A percentile compares a stretch with the other conserved stretches of the same genome.
phyloP scores from a whole-genome alignment of 2,888 invertebrate species.

The Smittia sp. region DNA sequence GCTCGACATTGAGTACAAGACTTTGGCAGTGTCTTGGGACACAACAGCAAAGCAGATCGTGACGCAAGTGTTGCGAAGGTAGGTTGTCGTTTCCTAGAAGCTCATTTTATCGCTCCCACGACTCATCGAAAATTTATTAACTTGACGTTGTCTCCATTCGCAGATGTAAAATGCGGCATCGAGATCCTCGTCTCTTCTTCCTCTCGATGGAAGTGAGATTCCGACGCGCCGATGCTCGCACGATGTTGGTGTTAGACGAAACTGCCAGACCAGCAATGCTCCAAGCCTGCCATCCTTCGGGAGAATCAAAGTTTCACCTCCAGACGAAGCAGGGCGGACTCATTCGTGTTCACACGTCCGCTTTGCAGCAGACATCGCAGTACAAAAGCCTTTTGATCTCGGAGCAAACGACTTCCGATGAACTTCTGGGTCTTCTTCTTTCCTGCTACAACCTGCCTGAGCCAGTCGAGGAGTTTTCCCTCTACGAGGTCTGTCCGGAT shows the following conservation, averaged over 20 bases:
- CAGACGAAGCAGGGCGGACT: constrained; percentile 87
- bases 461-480: constrained; percentile 79
- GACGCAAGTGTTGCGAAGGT: constrained; percentile 78
- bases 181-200: constrained; percentile 89
- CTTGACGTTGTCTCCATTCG: not conserved
- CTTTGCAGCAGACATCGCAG: constrained; percentile 85
- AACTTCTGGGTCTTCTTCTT: constrained; percentile 77
- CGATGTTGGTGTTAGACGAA: constrained; percentile 79
- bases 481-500: constrained; percentile 80
- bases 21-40: constrained; percentile 82
- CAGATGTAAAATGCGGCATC: constrained; percentile 76
- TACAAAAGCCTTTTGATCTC: constrained; percentile 89
- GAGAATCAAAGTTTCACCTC: constrained; percentile 87
- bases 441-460: constrained; percentile 82
- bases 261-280: constrained; percentile 86
- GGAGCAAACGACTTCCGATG: constrained; percentile 84
- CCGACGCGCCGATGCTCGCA: constrained; percentile 76
- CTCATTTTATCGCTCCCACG: not conserved
- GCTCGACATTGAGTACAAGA: constrained; percentile 95
- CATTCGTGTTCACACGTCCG: constrained; percentile 88
- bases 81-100: constrained; percentile 49
- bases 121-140: not conserved
- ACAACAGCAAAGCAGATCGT: constrained; percentile 87
- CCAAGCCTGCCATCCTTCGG: constrained; percentile 90
- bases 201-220: constrained; percentile 93